Evolutionary conservation across 1,140 invertebrate species (phyloP), one percentile per base, ranked within the genome.

Genomic region (Homarus americanus): DNA sequence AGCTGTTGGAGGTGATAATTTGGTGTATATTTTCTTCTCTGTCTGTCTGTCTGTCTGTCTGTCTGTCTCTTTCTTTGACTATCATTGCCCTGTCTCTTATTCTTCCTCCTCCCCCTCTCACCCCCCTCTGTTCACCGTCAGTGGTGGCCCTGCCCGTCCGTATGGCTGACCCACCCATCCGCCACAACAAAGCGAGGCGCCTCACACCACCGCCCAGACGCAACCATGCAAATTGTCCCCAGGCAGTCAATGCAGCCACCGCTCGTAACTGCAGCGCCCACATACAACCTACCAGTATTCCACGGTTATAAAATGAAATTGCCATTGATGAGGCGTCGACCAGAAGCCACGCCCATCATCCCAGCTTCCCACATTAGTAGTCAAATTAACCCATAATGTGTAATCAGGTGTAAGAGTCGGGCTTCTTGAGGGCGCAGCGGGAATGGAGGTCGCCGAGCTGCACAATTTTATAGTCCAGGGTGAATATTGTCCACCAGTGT

Each of bases 141-240:
- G 32, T 2, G 32, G 15, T 28, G 32, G 12, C 38, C 72, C 72
- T 40, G 0, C 66, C 66, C 72, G 32, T 49, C 72, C 24, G 10
- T 24, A 63, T 24, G 17, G 34, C 41, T 38, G 34, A 15, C 28
- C 73, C 66, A 40, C 32, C 83, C n/a, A n/a, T 0, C 72, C 53
- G 28, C 75, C 86, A 72, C 83, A 87, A 87, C 73, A 66, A 87
- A 87, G 73, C 32, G 32, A 5, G 32, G 28, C 49, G 53, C 49
- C 34, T 49, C 53, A 38, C 53, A 38, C 5, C 44, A 58, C 73
- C 32, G 44, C 44, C 53, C 86, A 87, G 75, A 87, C 75, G 86
- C 86, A 87, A 87, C 86, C 86, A 87, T 87, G 86, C 86, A 79
- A 87, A 87, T 69, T 79, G 85, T 79, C 58, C 36, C 58, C n/a